Evolutionary conservation across 2,113 vertebrate genomes (phyloP).

Genomic region (Epinephelus moara): DNA sequence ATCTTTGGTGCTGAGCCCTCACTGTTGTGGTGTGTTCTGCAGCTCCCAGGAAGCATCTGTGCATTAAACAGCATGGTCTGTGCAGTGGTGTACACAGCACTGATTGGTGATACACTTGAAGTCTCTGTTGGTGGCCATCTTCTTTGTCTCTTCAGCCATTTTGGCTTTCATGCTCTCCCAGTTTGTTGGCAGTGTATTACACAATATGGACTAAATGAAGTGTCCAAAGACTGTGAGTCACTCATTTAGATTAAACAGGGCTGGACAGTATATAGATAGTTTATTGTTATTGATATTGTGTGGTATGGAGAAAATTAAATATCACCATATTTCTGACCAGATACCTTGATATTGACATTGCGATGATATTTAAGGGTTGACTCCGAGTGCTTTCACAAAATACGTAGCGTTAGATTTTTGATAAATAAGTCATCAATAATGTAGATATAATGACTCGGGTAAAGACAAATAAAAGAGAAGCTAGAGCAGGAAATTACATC

Average conservation of each 20-base stretch:
- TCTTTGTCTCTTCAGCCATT: conserved; percentile 13
- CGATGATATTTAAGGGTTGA: no score
- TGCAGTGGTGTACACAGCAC: neutral
- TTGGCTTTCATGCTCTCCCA: neutral
- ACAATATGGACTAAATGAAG: neutral
- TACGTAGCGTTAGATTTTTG: no score
- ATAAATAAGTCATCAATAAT: no score
- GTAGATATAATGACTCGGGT: no score
- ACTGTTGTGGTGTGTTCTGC: neutral
- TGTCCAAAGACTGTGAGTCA: neutral
- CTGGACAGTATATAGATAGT: no score
- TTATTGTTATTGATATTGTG: no score
- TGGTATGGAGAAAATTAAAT: no score
- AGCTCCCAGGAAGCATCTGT: neutral
- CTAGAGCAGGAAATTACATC: no score
- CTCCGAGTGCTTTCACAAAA: no score
- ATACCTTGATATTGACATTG: no score
- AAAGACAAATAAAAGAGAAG: no score
- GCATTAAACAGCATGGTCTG: neutral
- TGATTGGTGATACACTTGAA: neutral
- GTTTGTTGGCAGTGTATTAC: neutral
- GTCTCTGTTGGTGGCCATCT: neutral
- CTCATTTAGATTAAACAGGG: neutral
- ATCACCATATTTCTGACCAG: no score
- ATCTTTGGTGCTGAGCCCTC: neutral